These are phyloP conservation scores for Panthera leo DNA, from an alignment of 2,113 vertebrate genomes.

Conservation along the genomic window DNA sequence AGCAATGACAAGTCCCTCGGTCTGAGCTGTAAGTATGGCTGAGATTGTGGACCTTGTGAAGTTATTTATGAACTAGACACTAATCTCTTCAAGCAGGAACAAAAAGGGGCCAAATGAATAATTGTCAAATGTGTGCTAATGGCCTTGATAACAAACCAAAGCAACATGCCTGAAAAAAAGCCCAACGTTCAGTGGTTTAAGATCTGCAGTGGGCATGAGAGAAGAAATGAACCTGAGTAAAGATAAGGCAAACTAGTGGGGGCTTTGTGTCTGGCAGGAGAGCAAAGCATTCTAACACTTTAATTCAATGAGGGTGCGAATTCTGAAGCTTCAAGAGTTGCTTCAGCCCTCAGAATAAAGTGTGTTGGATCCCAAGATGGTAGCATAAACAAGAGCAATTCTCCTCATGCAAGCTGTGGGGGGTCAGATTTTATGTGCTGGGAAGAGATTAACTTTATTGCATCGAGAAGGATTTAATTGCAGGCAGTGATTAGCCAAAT, in stretches of 20 bases:
- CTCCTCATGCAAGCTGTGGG: slow-evolving; percentile 60
- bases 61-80: neutral
- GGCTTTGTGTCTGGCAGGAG: neutral
- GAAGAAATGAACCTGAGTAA: neutral
- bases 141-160: neutral
- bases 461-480: slow-evolving; percentile 80
- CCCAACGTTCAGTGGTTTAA: neutral
- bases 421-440: slow-evolving; percentile 77
- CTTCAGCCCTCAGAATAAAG: slow-evolving; percentile 46
- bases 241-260: neutral
- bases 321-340: slow-evolving; percentile 61
- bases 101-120: neutral
- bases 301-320: neutral
- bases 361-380: neutral
- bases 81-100: neutral
- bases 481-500: slow-evolving; percentile 80
- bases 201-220: neutral
- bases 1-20: neutral
- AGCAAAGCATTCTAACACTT: neutral
- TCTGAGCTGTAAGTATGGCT: neutral
- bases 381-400: slow-evolving; percentile 39
- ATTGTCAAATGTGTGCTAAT: neutral
- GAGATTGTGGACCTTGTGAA: neutral
- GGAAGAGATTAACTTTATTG: slow-evolving; percentile 83
- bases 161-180: neutral